Percentiles rank a stretch among this genome's conserved stretches.
phyloP scores from a whole-genome alignment of 2,888 invertebrate species.

The Thymelicus lineola region DNA sequence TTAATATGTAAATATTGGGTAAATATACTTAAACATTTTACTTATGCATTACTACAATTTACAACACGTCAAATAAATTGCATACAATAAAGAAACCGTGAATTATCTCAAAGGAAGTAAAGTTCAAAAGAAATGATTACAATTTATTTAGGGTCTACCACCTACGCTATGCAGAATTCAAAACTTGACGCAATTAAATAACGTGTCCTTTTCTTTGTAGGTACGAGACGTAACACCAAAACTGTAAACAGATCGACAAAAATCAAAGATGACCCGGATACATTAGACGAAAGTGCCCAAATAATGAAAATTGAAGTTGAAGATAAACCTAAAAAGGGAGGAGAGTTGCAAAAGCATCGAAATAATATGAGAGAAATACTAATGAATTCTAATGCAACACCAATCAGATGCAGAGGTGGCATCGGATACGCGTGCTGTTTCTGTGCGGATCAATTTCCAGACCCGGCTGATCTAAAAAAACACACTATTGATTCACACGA shows the following conservation, averaged over 20 bases:
- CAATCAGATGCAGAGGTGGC: conserved; percentile 56
- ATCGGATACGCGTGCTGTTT: conserved; percentile 61
- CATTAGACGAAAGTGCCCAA: conserved; percentile 7
- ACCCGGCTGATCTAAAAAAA: conserved; percentile 57
- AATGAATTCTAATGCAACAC: conserved; percentile 63
- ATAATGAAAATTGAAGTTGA: conserved; percentile 27
- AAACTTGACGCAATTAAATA: conserved; percentile 31
- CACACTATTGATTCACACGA: conserved; percentile 57
- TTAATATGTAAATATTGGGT: too few relatives aligned
- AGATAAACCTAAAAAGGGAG: conserved; percentile 41
- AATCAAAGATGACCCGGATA: conserved; percentile 20
- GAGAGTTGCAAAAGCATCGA: conserved; percentile 54
- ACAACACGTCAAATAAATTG: too few relatives aligned
- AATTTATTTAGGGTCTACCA: not conserved
- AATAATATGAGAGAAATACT: conserved; percentile 58
- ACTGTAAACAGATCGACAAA: conserved; percentile 34
- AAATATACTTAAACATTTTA: too few relatives aligned
- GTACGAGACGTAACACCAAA: conserved; percentile 45
- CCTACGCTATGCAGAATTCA: not conserved
- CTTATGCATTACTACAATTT: too few relatives aligned
- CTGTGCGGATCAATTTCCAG: conserved; percentile 52
- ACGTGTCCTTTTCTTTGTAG: conserved; percentile 49
- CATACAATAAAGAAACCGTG: too few relatives aligned
- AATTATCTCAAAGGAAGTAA: too few relatives aligned
- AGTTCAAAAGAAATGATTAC: not conserved